Evolutionary conservation across 2,888 invertebrate species (phyloP).

Genomic region (Zaprionus obscuricornis): DNA sequence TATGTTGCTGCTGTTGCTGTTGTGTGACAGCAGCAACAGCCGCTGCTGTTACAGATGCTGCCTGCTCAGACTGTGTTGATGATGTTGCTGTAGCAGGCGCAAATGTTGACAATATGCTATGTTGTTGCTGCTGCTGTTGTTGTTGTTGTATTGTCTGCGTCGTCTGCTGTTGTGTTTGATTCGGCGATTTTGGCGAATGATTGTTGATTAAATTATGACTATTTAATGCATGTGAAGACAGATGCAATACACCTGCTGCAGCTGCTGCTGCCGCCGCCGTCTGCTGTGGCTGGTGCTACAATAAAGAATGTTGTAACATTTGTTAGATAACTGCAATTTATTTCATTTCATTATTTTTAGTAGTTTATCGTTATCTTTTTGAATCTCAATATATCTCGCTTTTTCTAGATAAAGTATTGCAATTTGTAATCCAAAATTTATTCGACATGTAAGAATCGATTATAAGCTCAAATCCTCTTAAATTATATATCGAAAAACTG

Average conservation of each 20-base stretch:
- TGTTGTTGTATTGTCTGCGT: constrained; percentile 61
- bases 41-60: constrained; percentile 51
- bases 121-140: constrained; percentile 65
- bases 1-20: constrained; percentile 81
- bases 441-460: too few species aligned
- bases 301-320: too few species aligned
- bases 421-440: too few species aligned
- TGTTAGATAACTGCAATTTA: too few species aligned
- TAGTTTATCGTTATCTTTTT: too few species aligned
- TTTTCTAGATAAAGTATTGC: too few species aligned
- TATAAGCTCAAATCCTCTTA: too few species aligned
- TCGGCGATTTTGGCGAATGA: constrained; percentile 84
- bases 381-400: too few species aligned
- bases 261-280: constrained; percentile 53
- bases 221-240: constrained; percentile 83
- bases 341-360: too few species aligned
- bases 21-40: constrained; percentile 72
- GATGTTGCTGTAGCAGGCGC: constrained; percentile 55
- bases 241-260: constrained; percentile 77
- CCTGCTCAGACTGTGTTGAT: constrained; percentile 23
- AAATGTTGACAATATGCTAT: constrained; percentile 74
- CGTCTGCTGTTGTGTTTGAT: constrained; percentile 75
- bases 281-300: constrained; percentile 78
- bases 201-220: constrained; percentile 83
- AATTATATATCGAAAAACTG: too few species aligned